These are phyloP conservation scores for Drosophila lini DNA, from an alignment of 1,140 invertebrate species.

Conservation along the genomic window DNA sequence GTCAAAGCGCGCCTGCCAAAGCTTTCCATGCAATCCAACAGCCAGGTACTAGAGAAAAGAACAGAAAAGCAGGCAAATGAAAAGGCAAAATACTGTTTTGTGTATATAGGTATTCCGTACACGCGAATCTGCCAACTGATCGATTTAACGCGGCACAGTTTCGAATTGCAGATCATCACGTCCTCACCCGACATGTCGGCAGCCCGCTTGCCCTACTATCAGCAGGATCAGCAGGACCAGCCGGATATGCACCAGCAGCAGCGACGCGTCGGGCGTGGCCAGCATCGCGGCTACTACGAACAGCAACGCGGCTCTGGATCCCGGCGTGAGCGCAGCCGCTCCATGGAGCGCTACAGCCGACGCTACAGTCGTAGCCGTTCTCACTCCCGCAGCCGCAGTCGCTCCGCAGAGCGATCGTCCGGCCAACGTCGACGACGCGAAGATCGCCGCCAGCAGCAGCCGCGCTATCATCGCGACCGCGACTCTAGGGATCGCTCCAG, in stretches of 20 bases:
- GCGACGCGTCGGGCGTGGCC: constrained; percentile 33
- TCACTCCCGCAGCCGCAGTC: constrained; percentile 39
- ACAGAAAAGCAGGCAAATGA: constrained; percentile 23
- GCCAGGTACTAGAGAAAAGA: constrained; percentile 20
- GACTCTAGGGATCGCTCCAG: constrained; percentile 49
- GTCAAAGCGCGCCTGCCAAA: background rate
- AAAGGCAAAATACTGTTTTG: constrained; percentile 49
- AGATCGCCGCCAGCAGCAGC: constrained; percentile 28
- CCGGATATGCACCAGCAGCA: constrained; percentile 34
- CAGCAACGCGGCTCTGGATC: constrained; percentile 40
- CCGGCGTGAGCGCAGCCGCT: constrained; percentile 50
- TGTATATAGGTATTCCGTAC: constrained; percentile 75
- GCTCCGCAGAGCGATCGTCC: constrained; percentile 40
- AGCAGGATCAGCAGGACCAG: constrained; percentile 54
- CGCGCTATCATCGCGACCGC: constrained; percentile 37
- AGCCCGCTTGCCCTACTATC: constrained; percentile 67
- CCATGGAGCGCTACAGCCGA: constrained; percentile 35
- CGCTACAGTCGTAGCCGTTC: constrained; percentile 58
- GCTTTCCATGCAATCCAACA: constrained; percentile 13
- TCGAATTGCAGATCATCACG: constrained; percentile 74
- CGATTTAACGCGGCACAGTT: constrained; percentile 81
- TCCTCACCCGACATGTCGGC: constrained; percentile 56
- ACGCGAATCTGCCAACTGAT: constrained; percentile 53
- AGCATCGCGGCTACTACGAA: constrained; percentile 43
- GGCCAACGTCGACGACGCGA: constrained; percentile 42